Evolutionary conservation across 2,797 vertebrate genomes (phyloP).

Genomic region (Arnoldichthys spilopterus): DNA sequence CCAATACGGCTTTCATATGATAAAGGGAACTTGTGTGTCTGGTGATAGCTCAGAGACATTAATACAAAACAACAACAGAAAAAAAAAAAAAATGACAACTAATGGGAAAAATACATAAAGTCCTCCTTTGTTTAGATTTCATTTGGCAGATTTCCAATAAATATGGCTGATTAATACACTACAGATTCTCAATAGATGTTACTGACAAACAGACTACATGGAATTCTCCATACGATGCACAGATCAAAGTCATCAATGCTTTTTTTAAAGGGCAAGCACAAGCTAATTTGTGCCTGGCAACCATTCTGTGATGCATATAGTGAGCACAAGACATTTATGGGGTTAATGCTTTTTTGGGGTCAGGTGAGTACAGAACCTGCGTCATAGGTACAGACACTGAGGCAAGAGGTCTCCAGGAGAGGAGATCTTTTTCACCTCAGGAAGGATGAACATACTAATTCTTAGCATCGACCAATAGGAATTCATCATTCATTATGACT

Average conservation of each 20-base stretch:
- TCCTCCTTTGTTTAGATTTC: neutral
- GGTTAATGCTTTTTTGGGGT: constrained; percentile 4
- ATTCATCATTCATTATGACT: neutral
- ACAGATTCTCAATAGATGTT: neutral
- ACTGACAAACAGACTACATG: neutral
- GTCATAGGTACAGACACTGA: neutral
- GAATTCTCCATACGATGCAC: neutral
- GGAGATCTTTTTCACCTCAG: neutral
- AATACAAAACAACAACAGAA: neutral
- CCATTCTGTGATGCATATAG: neutral
- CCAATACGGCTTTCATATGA: neutral
- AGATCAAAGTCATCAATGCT: neutral
- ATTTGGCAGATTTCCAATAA: neutral
- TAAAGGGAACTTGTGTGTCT: neutral
- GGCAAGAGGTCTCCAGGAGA: neutral
- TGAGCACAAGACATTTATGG: neutral
- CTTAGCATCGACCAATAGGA: neutral
- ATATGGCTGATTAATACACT: neutral
- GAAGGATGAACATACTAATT: neutral
- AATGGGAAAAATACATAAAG: neutral
- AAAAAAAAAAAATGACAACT: too few species aligned
- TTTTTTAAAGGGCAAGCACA: neutral
- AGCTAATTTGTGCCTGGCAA: neutral
- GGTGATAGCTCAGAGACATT: neutral
- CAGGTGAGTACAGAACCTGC: neutral